These are phyloP conservation scores for Periophthalmus magnuspinnatus DNA, from an alignment of 2,797 vertebrate species.

Conservation along the genomic window DNA sequence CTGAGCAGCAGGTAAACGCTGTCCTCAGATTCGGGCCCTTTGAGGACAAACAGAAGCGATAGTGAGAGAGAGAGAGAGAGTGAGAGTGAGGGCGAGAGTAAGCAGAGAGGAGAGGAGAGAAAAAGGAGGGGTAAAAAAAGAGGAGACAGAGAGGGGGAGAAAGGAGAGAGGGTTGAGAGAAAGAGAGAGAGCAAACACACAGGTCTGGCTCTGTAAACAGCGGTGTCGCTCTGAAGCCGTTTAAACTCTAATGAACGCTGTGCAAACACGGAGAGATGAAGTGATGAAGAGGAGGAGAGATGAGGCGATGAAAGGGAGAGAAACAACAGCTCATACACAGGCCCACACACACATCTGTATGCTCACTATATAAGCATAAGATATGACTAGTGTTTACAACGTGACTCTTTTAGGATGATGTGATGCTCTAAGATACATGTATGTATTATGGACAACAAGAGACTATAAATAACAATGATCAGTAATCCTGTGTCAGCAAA, in stretches of 20 bases:
- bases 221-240: slow-evolving; percentile 57
- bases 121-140: slow-evolving; percentile 18
- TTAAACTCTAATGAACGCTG: slow-evolving; percentile 69
- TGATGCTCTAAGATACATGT: too few species aligned
- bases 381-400: too few species aligned
- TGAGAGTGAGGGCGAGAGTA: slow-evolving; percentile 41
- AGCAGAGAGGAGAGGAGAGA: too few species aligned
- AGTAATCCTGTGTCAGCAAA: too few species aligned
- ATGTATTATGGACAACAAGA: too few species aligned
- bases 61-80: slow-evolving; percentile 43
- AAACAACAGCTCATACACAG: slow-evolving; percentile 43
- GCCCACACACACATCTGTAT: slow-evolving; percentile 25
- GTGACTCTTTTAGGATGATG: too few species aligned
- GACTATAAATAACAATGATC: too few species aligned
- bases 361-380: too few species aligned
- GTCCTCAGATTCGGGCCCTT: slow-evolving; percentile 26
- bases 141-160: slow-evolving; percentile 39
- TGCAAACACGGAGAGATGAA: slow-evolving; percentile 64
- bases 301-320: slow-evolving; percentile 43
- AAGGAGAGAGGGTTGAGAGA: slow-evolving; percentile 11
- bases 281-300: slow-evolving; percentile 47
- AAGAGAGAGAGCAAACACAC: slow-evolving; percentile 59
- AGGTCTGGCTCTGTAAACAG: slow-evolving; percentile 20
- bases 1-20: slow-evolving; percentile 48
- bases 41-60: slow-evolving; percentile 48